Evolutionary conservation across 2,888 invertebrate genomes (phyloP).

Genomic region (Achlya flavicornis): DNA sequence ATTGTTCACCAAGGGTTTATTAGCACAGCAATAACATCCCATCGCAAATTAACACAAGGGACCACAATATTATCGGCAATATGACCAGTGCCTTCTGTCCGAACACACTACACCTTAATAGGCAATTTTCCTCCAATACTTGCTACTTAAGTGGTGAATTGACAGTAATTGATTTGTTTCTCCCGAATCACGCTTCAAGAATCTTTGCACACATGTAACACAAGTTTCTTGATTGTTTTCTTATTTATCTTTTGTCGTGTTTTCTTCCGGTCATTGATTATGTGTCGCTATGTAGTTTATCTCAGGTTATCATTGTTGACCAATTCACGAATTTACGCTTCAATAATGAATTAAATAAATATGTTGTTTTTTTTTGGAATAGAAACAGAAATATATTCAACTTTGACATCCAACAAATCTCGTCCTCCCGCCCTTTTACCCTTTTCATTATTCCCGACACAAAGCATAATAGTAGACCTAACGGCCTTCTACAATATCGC

Average conservation of each 20-base stretch:
- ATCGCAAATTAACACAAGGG: slow-evolving; percentile 65
- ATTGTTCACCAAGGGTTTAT: slow-evolving; percentile 65
- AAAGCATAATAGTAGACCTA: slow-evolving; percentile 37
- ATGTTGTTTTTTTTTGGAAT: background rate
- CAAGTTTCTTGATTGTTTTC: slow-evolving; percentile 22
- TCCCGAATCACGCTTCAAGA: slow-evolving; percentile 37
- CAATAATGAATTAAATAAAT: background rate
- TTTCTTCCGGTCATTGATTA: slow-evolving; percentile 7
- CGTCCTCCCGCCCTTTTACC: slow-evolving; percentile 31
- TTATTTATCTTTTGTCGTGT: slow-evolving; percentile 7
- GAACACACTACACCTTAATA: slow-evolving; percentile 54
- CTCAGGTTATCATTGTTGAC: background rate
- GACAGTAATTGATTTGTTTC: slow-evolving; percentile 68
- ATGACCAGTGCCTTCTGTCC: slow-evolving; percentile 48
- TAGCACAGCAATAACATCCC: slow-evolving; percentile 60
- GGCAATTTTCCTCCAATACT: slow-evolving; percentile 61
- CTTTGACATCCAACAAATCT: slow-evolving; percentile 28
- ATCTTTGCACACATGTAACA: slow-evolving; percentile 36
- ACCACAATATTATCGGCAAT: slow-evolving; percentile 59
- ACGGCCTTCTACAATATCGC: slow-evolving; percentile 39
- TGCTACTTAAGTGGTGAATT: slow-evolving; percentile 56
- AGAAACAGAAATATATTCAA: slow-evolving; percentile 18
- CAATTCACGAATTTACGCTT: background rate
- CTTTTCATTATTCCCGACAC: slow-evolving; percentile 38
- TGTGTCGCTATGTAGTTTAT: background rate